Percentiles rank a stretch among this genome's conserved stretches.
phyloP scores from a whole-genome alignment of 2,113 vertebrate species.

The Tympanuchus pallidicinctus region DNA sequence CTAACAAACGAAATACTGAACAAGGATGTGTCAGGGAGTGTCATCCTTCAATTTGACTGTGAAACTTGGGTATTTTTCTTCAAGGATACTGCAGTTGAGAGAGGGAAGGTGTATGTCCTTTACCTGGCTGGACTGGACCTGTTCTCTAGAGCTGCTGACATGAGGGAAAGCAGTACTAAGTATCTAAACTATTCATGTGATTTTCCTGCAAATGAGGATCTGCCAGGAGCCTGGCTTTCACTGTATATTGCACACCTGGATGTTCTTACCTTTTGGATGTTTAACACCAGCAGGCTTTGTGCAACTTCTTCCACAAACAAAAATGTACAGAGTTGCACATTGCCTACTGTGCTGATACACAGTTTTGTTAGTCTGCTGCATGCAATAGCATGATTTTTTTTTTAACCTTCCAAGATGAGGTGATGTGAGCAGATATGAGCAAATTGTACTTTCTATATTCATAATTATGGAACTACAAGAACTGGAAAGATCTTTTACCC shows the following conservation, averaged over 20 bases:
- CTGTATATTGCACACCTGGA: background rate
- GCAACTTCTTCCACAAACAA: background rate
- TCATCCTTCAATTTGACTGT: background rate
- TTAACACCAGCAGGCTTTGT: background rate
- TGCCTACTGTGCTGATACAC: background rate
- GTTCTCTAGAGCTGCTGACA: background rate
- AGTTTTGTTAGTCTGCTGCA: background rate
- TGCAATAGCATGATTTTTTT: background rate
- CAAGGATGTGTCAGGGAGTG: background rate
- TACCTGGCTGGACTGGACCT: background rate
- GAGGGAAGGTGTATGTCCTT: background rate
- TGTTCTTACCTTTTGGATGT: constrained; percentile 1
- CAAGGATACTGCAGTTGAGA: background rate
- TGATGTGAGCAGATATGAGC: background rate
- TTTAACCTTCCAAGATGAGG: background rate
- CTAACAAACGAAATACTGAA: background rate
- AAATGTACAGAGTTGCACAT: background rate
- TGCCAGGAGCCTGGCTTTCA: background rate
- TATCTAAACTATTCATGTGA: background rate
- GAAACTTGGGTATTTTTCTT: background rate
- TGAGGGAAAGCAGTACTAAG: background rate
- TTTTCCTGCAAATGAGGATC: background rate
- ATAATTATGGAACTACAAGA: background rate
- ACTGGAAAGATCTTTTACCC: background rate
- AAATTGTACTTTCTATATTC: background rate